These are phyloP conservation scores for Dicranocentrus wangi DNA, from an alignment of 2,888 invertebrate genomes.

Conservation along the genomic window DNA sequence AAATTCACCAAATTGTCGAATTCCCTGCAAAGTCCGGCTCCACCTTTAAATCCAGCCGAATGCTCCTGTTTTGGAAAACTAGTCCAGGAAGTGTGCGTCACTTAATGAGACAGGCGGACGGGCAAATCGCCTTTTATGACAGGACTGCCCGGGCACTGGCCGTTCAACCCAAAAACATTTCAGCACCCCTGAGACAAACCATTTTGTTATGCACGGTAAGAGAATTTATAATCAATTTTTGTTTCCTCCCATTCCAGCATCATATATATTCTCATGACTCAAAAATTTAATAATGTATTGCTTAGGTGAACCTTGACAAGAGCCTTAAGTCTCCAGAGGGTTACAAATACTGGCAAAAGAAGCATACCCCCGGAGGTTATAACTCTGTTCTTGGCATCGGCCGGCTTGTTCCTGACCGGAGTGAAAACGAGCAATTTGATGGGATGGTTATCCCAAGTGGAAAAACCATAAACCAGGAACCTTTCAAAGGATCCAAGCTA, in stretches of 20 bases:
- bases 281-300: no score
- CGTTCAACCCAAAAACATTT: neutral
- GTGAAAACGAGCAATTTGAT: neutral
- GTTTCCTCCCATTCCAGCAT: no score
- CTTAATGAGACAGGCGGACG: neutral
- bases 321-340: neutral
- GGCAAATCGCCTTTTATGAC: neutral
- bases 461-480: neutral
- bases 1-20: neutral
- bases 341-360: neutral
- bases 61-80: neutral
- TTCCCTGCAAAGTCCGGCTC: neutral
- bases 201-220: neutral
- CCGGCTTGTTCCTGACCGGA: conserved; percentile 15
- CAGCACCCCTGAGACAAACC: neutral
- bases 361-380: neutral
- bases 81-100: neutral
- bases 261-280: no score
- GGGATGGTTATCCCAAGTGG: conserved; percentile 35
- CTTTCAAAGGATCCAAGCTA: neutral
- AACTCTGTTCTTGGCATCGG: neutral
- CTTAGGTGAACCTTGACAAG: neutral
- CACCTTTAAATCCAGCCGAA: neutral
- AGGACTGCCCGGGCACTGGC: neutral
- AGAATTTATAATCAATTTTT: no score